Conservation (phyloP, 2,113 vertebrate genomes). For the Aix galericulata region DNA sequence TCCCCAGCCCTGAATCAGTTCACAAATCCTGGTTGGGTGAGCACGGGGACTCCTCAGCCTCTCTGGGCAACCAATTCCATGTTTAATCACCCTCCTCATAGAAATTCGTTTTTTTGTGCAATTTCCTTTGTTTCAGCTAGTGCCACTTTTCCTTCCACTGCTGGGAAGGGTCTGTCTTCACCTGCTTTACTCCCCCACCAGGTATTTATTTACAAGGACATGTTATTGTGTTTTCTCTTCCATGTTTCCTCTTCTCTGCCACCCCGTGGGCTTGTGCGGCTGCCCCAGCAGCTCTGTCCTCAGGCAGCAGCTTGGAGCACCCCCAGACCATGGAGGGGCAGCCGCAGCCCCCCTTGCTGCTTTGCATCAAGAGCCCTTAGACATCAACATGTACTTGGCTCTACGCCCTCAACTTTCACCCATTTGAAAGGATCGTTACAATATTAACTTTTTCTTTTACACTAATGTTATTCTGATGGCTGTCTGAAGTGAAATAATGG, state of each 20-base stretch:
- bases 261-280: too few relatives aligned
- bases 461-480: not conserved
- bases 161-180: not conserved
- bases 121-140: not conserved
- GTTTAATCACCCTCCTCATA: not conserved
- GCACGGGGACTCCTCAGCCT: not conserved
- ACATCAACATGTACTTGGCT: not conserved
- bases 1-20: not conserved
- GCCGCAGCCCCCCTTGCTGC: too few relatives aligned
- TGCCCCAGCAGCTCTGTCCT: too few relatives aligned
- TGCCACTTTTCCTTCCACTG: not conserved
- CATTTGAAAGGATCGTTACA: not conserved
- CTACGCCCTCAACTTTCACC: not conserved
- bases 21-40: not conserved
- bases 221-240: not conserved
- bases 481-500: not conserved
- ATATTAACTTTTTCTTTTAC: not conserved
- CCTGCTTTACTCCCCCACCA: not conserved
- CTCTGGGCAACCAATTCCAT: too few relatives aligned
- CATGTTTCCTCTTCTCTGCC: not conserved
- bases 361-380: not conserved
- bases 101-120: not conserved
- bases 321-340: too few relatives aligned
- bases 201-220: not conserved
- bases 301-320: too few relatives aligned